Evolutionary conservation across 2,113 vertebrate genomes (phyloP).

Genomic region (Noturus placidus): DNA sequence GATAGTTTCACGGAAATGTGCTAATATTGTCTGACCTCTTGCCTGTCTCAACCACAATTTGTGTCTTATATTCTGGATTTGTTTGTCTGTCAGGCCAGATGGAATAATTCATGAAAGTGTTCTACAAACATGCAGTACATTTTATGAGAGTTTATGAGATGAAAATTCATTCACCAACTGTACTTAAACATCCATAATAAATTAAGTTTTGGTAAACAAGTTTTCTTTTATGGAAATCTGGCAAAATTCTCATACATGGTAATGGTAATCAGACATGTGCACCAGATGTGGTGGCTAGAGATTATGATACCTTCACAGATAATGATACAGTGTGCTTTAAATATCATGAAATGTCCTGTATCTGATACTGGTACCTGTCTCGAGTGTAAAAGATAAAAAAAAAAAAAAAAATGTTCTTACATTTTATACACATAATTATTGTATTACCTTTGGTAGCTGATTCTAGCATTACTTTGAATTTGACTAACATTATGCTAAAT

Average conservation of each 20-base stretch:
- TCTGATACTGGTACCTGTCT: neutral
- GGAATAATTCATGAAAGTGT: neutral
- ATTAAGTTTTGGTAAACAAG: neutral
- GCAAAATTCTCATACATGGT: neutral
- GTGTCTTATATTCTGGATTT: neutral
- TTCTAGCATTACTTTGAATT: neutral
- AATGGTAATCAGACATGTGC: neutral
- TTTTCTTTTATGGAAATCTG: neutral
- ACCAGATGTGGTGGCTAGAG: neutral
- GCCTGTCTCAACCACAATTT: neutral
- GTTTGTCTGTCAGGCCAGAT: neutral
- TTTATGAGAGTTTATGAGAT: neutral
- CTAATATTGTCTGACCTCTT: neutral
- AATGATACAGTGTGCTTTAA: neutral
- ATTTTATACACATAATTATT: neutral
- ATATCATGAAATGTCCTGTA: neutral
- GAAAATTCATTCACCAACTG: neutral
- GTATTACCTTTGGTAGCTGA: neutral
- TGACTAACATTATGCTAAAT: neutral
- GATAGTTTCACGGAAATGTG: neutral
- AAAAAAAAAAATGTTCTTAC: neutral
- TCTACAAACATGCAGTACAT: neutral
- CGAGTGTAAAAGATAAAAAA: neutral
- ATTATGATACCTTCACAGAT: neutral
- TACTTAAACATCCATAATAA: neutral